Base-by-base conservation (phyloP, 2,888 invertebrate species). In the Tinea semifulvella region DNA sequence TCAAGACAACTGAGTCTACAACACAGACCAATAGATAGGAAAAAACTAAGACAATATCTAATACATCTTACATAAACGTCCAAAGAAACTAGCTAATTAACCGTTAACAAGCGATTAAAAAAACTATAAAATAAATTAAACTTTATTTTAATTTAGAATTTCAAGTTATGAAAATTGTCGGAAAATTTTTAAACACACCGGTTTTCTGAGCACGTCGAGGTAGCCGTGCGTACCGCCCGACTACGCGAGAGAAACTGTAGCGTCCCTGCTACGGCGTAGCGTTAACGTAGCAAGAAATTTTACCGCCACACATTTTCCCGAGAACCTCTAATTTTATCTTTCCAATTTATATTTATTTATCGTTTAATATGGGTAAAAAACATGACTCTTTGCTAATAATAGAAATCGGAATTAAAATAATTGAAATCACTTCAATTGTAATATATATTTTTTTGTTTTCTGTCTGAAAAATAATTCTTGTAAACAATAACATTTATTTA, bases 191-290 rank as follows among this genome's bases (percentile, higher is more conserved):
- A 31, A 31, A 31, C 11, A 13, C 31, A 31, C 31, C 31, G 31
- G 31, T 38, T 17, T 2, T 16, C 18, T 16, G 2, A 38, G 40
- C 44, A 39, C 54, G 45, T 50, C 52, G 56, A 55, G 31, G 56
- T 57, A 61, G 57, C 60, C 68, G 65, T 55, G 65, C 61, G 68
- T 61, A 63, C 57, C 60, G 54, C 49, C 45, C 56, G 58, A 53
- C 50, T 25, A 53, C 51, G 63, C 62, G 63, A 58, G 59, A 56
- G 52, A 49, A 46, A 68, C 68, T 69, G 61, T 38, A 38, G 38
- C 38, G 38, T 38, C 38, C 38, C 19, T 38, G 38, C 38, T 38
- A 38, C 16, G 38, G 38, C 17, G 18, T 38, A 38, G 17, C 38
- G 18, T 8, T 14, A 19, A n/a, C 38, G 38, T 19, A 18, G 18